These are phyloP conservation scores for Teleogryllus occipitalis DNA, from an alignment of 1,140 invertebrate species.

Conservation along the genomic window DNA sequence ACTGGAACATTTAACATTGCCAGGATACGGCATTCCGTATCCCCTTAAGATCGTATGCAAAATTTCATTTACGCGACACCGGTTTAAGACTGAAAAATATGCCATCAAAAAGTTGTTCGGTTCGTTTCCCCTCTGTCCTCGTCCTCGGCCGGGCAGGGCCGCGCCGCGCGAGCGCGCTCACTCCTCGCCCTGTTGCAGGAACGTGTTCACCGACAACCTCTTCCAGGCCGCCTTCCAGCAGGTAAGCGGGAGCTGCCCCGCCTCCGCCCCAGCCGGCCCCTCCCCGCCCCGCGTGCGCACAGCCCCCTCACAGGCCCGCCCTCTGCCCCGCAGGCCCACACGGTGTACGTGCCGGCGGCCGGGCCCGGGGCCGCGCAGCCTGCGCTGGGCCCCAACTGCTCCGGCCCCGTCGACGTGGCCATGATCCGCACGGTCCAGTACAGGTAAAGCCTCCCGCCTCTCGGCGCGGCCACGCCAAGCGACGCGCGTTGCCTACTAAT, in stretches of 20 bases:
- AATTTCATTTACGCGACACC: too few relatives aligned
- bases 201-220: conserved; percentile 81
- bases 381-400: conserved; percentile 36
- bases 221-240: conserved; percentile 81
- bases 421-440: conserved; percentile 21
- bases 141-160: conserved; percentile 59
- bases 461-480: too few relatives aligned
- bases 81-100: too few relatives aligned
- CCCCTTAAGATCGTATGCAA: too few relatives aligned
- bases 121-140: conserved; percentile 39
- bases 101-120: too few relatives aligned
- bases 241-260: conserved; percentile 33
- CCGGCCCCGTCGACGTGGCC: conserved; percentile 27
- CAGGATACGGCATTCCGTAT: too few relatives aligned
- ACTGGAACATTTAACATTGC: too few relatives aligned
- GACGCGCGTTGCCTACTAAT: too few relatives aligned
- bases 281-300: neutral
- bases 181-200: conserved; percentile 47
- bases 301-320: neutral
- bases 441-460: conserved; percentile 22
- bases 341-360: conserved; percentile 50
- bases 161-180: neutral
- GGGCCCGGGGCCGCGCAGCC: too few relatives aligned
- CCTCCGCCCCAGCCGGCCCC: neutral
- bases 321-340: conserved; percentile 46